phyloP scores from a whole-genome alignment of 2,888 invertebrate species.

The Lottia gigantea region DNA sequence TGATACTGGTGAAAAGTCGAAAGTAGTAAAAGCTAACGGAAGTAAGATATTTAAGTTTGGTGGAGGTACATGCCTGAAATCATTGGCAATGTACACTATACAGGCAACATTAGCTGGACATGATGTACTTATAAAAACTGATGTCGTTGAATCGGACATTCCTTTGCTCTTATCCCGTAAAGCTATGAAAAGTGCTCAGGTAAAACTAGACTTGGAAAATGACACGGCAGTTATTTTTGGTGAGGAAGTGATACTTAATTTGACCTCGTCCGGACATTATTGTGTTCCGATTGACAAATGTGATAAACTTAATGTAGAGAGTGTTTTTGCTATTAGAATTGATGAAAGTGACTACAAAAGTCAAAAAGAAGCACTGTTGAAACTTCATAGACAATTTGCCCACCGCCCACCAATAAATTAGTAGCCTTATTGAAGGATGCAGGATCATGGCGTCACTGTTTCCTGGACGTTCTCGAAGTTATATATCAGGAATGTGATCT shows the following conservation, averaged over 20 bases:
- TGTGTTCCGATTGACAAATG: slow-evolving; percentile 21
- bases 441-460: slow-evolving; percentile 12
- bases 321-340: slow-evolving; percentile 7
- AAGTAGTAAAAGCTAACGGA: background rate
- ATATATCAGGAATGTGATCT: slow-evolving; percentile 18
- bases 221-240: background rate
- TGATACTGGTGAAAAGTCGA: background rate
- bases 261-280: slow-evolving; percentile 22
- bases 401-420: slow-evolving; percentile 17
- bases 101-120: slow-evolving; percentile 4
- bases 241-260: slow-evolving; percentile 13
- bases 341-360: slow-evolving; percentile 1
- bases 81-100: background rate
- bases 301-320: slow-evolving; percentile 16
- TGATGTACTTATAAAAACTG: slow-evolving; percentile 12
- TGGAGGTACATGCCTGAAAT: background rate
- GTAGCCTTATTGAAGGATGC: background rate
- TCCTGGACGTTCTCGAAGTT: background rate
- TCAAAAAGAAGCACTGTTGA: background rate
- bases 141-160: slow-evolving; percentile 16
- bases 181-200: slow-evolving; percentile 12
- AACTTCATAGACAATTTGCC: slow-evolving; percentile 21
- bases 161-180: slow-evolving; percentile 8
- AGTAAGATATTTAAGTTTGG: background rate
- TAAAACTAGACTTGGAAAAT: slow-evolving; percentile 1